These are phyloP conservation scores for Porites divaricata DNA, from an alignment of 92 coral and sea anemone species.

Conservation along the genomic window DNA sequence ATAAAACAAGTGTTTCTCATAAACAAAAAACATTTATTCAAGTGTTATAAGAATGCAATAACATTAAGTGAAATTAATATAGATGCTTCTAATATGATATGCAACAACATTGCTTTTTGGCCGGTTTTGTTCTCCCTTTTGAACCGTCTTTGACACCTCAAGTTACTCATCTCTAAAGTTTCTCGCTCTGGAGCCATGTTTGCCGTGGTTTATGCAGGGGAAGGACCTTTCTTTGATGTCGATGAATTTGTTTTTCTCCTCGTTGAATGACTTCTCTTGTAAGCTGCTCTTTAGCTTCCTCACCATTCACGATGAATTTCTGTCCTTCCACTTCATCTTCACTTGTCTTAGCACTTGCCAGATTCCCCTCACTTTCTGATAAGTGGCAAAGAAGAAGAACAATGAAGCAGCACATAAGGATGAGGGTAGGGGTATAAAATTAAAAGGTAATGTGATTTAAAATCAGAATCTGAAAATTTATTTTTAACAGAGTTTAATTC, in stretches of 20 bases:
- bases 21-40: no score
- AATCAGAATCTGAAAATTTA: no score
- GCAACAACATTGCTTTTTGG: neutral
- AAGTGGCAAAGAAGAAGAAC: neutral
- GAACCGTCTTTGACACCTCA: no score
- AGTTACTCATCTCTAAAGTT: constrained; percentile 7
- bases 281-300: constrained; percentile 71
- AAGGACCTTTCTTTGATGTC: constrained; percentile 22
- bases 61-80: no score
- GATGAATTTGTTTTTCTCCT: neutral
- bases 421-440: no score
- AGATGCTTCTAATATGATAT: no score
- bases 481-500: no score
- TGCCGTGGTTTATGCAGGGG: constrained; percentile 35
- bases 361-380: constrained; percentile 43
- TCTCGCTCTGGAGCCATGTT: neutral
- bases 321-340: constrained; percentile 16
- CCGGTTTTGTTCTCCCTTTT: neutral
- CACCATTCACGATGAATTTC: constrained; percentile 75
- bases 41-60: no score
- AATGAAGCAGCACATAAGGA: no score
- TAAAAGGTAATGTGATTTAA: no score
- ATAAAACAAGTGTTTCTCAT: no score
- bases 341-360: neutral
- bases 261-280: constrained; percentile 6